Percentiles rank a stretch among this genome's conserved stretches.
Conservation (phyloP, 2,888 invertebrate species). For the Drosophila greeni region DNA sequence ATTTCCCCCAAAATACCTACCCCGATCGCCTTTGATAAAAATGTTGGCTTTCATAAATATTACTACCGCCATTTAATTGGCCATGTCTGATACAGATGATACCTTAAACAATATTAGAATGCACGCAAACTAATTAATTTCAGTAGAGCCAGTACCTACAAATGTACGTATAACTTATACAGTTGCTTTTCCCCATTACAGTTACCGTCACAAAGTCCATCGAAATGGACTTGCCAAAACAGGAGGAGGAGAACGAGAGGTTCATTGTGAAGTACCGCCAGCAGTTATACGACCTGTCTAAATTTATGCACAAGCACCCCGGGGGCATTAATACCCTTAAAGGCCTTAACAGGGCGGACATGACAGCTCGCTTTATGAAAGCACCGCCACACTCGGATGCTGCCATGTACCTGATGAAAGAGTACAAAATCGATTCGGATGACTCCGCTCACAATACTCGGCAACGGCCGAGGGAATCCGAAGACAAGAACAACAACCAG, state of each 20-base stretch:
- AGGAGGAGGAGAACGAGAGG: conserved; percentile 45
- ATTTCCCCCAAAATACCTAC: neutral
- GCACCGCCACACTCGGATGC: conserved; percentile 78
- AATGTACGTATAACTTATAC: conserved; percentile 6
- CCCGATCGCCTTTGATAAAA: neutral
- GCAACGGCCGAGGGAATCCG: conserved; percentile 43
- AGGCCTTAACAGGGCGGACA: conserved; percentile 71
- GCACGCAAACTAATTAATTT: conserved; percentile 36
- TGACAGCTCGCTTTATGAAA: conserved; percentile 75
- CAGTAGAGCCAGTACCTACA: neutral
- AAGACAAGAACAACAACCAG: conserved; percentile 69
- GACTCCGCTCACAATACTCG: conserved; percentile 8
- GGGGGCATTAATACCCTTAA: conserved; percentile 85
- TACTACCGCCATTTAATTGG: conserved; percentile 18
- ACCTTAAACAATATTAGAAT: conserved; percentile 19
- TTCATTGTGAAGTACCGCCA: conserved; percentile 79
- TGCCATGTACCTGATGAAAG: conserved; percentile 78
- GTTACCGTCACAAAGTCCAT: conserved; percentile 30
- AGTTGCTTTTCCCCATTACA: conserved; percentile 38
- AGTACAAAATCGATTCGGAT: conserved; percentile 69
- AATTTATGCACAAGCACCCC: conserved; percentile 86
- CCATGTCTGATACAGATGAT: conserved; percentile 23
- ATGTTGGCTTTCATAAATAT: neutral
- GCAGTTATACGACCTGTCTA: conserved; percentile 82
- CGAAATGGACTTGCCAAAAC: conserved; percentile 44